phyloP scores from a whole-genome alignment of 2,797 vertebrate species.

The Acrossocheilus wenchowensis region DNA sequence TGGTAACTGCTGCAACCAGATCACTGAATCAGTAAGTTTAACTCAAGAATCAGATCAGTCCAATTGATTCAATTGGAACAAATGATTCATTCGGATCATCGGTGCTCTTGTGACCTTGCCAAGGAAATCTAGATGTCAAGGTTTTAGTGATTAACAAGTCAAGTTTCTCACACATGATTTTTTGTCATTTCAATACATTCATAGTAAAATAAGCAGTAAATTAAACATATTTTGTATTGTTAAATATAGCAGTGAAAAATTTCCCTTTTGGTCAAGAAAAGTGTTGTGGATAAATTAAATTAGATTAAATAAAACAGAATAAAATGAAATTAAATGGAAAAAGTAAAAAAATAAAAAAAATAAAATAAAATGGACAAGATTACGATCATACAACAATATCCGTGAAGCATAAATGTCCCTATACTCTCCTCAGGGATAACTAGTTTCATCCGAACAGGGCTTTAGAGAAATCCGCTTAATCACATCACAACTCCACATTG shows the following conservation, averaged over 20 bases:
- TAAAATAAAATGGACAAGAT: background rate
- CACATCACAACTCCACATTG: conserved; percentile 3
- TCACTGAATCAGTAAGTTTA: conserved; percentile 2
- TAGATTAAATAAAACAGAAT: too few relatives aligned
- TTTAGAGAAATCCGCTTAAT: background rate
- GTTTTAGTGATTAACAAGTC: background rate
- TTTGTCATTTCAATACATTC: background rate
- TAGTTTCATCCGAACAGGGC: background rate
- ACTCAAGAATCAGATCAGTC: background rate
- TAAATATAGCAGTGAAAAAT: background rate
- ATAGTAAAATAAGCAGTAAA: background rate
- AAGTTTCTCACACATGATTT: background rate
- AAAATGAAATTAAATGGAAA: too few relatives aligned
- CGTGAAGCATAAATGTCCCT: background rate
- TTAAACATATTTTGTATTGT: background rate
- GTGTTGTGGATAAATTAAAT: background rate
- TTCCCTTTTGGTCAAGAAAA: background rate
- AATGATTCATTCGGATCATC: conserved; percentile 5
- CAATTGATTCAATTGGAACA: conserved; percentile 7
- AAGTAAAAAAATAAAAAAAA: background rate
- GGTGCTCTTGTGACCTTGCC: background rate
- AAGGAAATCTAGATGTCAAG: background rate
- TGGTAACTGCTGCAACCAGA: background rate
- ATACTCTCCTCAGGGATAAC: background rate
- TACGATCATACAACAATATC: background rate